Base-by-base conservation (phyloP, 2,797 vertebrate genomes). In the Huso huso region DNA sequence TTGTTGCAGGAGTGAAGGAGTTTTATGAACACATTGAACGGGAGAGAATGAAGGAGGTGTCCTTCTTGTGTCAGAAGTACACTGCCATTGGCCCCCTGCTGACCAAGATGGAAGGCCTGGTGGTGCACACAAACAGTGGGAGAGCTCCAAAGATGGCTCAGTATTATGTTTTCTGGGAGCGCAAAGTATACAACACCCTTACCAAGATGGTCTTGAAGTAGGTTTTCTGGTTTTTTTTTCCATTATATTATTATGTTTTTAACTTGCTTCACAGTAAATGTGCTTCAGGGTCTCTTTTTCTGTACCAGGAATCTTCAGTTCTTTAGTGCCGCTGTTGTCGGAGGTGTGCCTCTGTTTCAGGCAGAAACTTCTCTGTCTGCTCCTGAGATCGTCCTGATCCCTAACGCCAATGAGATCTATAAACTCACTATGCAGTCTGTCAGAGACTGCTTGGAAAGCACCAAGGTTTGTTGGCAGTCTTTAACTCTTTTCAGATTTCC, bases 141-240 rank as follows among this genome's bases (percentile, higher is more conserved):
- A 93, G 81, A 79, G 87, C 93, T 66, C 76, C 82, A 65, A 83
- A 74, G 72, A 89, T 99, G 88, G 75, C 77, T 51, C 73, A 81
- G 62, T 98, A 95, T 84, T 99, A 96, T 51, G 71, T 73, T 8
- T 83, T 87, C 81, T 98, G 95, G 96, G 97, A 99, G 77, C 80
- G 67, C 7, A 91, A 82, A 62, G 83, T 95, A 68, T 93, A 92
- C 2, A 87, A 93, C 6, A 80, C 77, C 18, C 77, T 99, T 49
- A 80, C 81, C 60, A 92, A 86, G 77, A 92, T 98, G 89, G 76
- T 97, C 68, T 72, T 93, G 53, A 97, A 87, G 97, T 99, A 76
- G 82, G 84, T 70, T 18, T 55, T 48, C 51, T 51, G 6, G 6
- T n/a, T 53, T 37, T 37, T 37, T 37, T 37, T 37, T 37, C 2